These are phyloP conservation scores for Drepana arcuata DNA, from an alignment of 1,140 invertebrate species.

Conservation along the genomic window DNA sequence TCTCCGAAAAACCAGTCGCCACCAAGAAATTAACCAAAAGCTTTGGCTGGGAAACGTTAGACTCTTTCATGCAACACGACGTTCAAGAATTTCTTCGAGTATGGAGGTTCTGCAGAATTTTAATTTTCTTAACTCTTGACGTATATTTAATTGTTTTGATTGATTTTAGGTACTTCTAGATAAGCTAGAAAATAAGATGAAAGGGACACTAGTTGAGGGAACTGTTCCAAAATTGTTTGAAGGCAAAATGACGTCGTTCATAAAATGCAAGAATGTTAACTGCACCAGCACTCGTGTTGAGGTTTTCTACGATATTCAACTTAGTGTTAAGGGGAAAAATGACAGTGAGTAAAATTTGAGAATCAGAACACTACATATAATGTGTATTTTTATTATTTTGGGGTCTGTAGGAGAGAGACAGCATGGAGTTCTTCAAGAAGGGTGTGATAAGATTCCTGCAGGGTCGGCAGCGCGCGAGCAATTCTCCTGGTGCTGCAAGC, in stretches of 20 bases:
- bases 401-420: too few species aligned
- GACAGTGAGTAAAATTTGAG: constrained; percentile 89
- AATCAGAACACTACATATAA: too few species aligned
- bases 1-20: constrained; percentile 97
- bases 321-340: constrained; percentile 99
- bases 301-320: constrained; percentile 99
- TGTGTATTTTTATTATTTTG: too few species aligned
- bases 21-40: constrained; percentile 99
- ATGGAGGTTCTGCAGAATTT: constrained; percentile 9
- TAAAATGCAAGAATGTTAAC: constrained; percentile 98
- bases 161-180: constrained; percentile 85
- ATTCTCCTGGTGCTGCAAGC: too few species aligned
- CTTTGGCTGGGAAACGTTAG: constrained; percentile 99
- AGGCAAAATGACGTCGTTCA: constrained; percentile 99
- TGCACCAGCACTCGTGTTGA: constrained; percentile 96
- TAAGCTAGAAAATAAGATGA: constrained; percentile 99
- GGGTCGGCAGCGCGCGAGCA: too few species aligned
- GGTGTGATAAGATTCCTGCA: too few species aligned
- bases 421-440: too few species aligned
- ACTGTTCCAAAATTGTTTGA: constrained; percentile 98
- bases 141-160: constrained; percentile 1
- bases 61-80: constrained; percentile 99
- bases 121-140: background rate
- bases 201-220: constrained; percentile 93
- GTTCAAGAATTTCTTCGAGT: constrained; percentile 75